Conservation (phyloP, 2,888 invertebrate genomes). For the Lasioglossum villosulum region DNA sequence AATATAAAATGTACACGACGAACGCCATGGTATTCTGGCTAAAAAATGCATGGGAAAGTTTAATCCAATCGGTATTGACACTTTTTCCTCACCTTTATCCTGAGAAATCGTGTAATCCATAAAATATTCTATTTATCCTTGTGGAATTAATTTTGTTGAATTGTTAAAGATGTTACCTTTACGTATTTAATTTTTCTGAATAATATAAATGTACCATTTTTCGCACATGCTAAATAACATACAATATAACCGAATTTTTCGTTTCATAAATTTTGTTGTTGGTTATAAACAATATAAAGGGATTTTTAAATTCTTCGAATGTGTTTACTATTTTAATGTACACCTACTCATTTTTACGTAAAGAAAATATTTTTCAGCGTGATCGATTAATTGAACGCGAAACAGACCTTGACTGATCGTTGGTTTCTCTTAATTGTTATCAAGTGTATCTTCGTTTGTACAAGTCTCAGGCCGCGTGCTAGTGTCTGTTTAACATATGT, state of each 20-base stretch:
- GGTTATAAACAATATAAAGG: too few relatives aligned
- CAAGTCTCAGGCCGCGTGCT: not conserved
- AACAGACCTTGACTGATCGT: not conserved
- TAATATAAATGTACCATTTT: not conserved
- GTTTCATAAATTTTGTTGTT: too few relatives aligned
- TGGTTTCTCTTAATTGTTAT: not conserved
- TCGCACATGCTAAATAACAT: too few relatives aligned
- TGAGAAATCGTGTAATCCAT: not conserved
- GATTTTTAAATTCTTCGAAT: not conserved
- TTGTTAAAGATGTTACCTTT: not conserved
- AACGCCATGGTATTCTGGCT: not conserved
- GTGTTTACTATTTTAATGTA: too few relatives aligned
- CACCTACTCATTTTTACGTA: too few relatives aligned
- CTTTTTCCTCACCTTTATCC: not conserved
- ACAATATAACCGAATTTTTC: too few relatives aligned
- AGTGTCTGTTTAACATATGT: conserved; percentile 13
- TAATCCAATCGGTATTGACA: not conserved
- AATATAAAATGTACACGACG: not conserved
- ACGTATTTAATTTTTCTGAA: too few relatives aligned
- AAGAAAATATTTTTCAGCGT: not conserved
- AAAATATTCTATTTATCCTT: not conserved
- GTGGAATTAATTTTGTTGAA: not conserved
- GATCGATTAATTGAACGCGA: not conserved
- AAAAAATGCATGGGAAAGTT: not conserved
- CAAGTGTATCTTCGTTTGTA: not conserved